Percentiles rank a stretch among this genome's conserved stretches.
Conservation (phyloP, 2,113 vertebrate species). For the Platysteira castanea region DNA sequence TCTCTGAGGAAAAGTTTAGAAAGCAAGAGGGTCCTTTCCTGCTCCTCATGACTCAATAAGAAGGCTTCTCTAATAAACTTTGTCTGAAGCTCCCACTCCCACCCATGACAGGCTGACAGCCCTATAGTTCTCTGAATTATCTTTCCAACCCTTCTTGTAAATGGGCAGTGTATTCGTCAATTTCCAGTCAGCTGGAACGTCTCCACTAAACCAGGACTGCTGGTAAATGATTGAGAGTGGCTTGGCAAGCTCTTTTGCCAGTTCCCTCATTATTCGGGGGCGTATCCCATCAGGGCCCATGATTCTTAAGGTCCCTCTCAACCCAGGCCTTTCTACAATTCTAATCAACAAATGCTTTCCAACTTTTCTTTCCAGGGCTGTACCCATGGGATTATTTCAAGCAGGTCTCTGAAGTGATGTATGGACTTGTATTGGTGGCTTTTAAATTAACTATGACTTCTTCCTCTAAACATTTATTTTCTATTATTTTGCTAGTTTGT, state of each 20-base stretch:
- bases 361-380: neutral
- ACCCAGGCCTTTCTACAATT: neutral
- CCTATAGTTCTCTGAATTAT: neutral
- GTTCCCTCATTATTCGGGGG: neutral
- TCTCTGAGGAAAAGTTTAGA: neutral
- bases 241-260: neutral
- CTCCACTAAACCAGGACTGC: neutral
- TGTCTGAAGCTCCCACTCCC: neutral
- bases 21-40: neutral
- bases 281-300: neutral
- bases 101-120: neutral
- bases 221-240: neutral
- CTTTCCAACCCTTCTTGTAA: neutral
- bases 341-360: neutral
- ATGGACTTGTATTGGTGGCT: neutral
- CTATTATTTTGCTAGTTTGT: neutral
- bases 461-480: neutral
- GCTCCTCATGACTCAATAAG: fast-evolving
- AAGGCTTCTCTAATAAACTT: neutral
- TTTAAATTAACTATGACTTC: neutral
- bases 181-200: neutral
- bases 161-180: neutral
- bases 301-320: neutral
- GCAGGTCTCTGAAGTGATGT: neutral
- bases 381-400: neutral